Evolutionary conservation across 2,797 vertebrate species (phyloP), one percentile per base, ranked within the genome.

Genomic region (Phalloptychus januarius): DNA sequence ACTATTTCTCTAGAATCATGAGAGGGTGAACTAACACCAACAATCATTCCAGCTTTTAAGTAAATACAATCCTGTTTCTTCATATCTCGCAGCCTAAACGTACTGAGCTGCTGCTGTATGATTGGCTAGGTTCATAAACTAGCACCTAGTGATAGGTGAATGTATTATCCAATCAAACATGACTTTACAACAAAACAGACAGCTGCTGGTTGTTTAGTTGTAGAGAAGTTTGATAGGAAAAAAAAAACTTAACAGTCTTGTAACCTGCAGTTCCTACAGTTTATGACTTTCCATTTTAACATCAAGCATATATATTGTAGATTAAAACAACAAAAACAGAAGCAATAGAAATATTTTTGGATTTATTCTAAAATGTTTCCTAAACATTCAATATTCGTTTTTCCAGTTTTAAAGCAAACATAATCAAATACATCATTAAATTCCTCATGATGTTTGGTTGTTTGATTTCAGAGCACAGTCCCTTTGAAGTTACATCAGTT

Each of bases 401-500:
- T 38, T 73, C 56, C 71, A 16, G 20, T 7, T 67, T 52, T 79
- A 50, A 18, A 79, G 18, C 13, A 65, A 48, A 65, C 25, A 48
- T 42, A 48, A 63, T 28, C 25, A 31, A 15, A 31, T 25, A 5
- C 5, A 38, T n/a, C 4, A 38, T 63, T 72, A 16, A n/a, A 44
- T 44, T 13, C 23, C 40, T 18, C 38, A 54, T 31, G 38, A 75
- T 5, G 13, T 31, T 40, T 6, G 50, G n/a, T 77, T 52, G 10
- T 28, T 80, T 78, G 28, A 72, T 38, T 38, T 25, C 42, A 77
- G 79, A 82, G 18, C 1, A 38, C 1, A 44, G 36, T 74, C 16
- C 28, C 10, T 7, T 16, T 72, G 23, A 56, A n/a, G 63, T 13
- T 75, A 67, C 72, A 87, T 31, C 70, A 52, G 36, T 82, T 40